Percentiles rank a stretch among this genome's conserved stretches.
Conservation (phyloP, 2,888 invertebrate species). For the Tetragnatha montana region DNA sequence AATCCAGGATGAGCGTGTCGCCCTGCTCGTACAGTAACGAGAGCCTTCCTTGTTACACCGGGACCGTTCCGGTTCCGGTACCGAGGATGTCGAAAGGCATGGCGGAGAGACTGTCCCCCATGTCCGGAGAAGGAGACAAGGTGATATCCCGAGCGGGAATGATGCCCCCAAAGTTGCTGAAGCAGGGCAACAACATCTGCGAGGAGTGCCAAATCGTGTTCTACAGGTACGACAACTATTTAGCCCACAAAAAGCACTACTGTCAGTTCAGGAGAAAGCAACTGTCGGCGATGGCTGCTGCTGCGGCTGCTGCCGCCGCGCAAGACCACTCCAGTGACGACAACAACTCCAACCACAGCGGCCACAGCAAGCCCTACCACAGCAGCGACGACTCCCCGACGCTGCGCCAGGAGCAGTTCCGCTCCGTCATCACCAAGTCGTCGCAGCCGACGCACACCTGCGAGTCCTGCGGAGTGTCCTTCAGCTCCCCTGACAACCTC, state of each 20-base stretch:
- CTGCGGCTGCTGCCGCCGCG: constrained; percentile 32
- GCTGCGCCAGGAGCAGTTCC: constrained; percentile 1
- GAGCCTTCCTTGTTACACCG: constrained; percentile 18
- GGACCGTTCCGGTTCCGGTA: constrained; percentile 24
- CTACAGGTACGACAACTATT: constrained; percentile 95
- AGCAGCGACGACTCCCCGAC: constrained; percentile 26
- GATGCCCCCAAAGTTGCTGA: constrained; percentile 80
- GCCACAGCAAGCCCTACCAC: constrained; percentile 11
- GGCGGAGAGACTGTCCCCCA: constrained; percentile 34
- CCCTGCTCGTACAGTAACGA: constrained; percentile 54
- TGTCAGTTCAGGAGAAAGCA: constrained; percentile 81
- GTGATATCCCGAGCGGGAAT: not conserved
- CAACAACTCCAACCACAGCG: constrained; percentile 54
- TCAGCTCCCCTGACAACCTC: constrained; percentile 93
- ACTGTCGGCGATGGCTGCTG: constrained; percentile 70
- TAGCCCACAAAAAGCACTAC: constrained; percentile 95
- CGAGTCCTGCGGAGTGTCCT: constrained; percentile 95
- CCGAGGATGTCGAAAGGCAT: constrained; percentile 11
- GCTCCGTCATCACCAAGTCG: constrained; percentile 36
- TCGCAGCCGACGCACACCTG: constrained; percentile 81
- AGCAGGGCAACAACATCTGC: constrained; percentile 95
- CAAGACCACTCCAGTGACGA: constrained; percentile 47
- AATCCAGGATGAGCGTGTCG: constrained; percentile 2
- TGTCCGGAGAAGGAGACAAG: constrained; percentile 31
- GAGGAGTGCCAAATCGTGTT: constrained; percentile 98